These are phyloP conservation scores for Haliclystus octoradiatus DNA, from an alignment of 30 jellyfish, hydroid and myxozoan genomes.

Conservation along the genomic window DNA sequence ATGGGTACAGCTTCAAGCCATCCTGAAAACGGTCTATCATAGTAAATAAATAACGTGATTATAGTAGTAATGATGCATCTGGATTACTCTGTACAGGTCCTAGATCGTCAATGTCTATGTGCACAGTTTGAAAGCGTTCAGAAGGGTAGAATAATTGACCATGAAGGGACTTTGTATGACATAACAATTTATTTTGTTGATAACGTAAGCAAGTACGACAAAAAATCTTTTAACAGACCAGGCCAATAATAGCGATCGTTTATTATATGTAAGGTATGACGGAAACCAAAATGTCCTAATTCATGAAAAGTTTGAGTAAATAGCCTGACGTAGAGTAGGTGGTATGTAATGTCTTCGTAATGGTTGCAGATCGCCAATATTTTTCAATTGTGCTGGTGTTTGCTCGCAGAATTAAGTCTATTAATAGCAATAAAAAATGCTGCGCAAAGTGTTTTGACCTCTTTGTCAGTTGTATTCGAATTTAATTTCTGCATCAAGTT, in stretches of 20 bases:
- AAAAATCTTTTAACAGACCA: not conserved
- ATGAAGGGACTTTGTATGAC: not conserved
- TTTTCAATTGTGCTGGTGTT: no score
- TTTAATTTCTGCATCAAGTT: no score
- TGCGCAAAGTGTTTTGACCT: no score
- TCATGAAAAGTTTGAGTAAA: not conserved
- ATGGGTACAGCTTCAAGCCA: no score
- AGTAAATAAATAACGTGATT: not conserved
- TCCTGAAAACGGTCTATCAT: no score
- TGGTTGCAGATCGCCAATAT: no score
- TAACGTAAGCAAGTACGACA: not conserved
- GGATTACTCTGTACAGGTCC: not conserved
- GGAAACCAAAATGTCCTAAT: not conserved
- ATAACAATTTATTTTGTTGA: not conserved
- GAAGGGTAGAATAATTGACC: not conserved
- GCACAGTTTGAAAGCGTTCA: not conserved
- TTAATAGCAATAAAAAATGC: no score
- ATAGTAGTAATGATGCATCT: not conserved
- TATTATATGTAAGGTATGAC: not conserved
- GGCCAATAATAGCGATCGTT: not conserved
- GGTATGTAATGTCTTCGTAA: no score
- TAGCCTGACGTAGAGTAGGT: no score
- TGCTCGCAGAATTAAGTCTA: no score
- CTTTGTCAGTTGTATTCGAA: no score
- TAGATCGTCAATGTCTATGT: not conserved